Percentiles rank a stretch among this genome's conserved stretches.
phyloP scores from a whole-genome alignment of 1,140 invertebrate species.

The Papilio polytes region DNA sequence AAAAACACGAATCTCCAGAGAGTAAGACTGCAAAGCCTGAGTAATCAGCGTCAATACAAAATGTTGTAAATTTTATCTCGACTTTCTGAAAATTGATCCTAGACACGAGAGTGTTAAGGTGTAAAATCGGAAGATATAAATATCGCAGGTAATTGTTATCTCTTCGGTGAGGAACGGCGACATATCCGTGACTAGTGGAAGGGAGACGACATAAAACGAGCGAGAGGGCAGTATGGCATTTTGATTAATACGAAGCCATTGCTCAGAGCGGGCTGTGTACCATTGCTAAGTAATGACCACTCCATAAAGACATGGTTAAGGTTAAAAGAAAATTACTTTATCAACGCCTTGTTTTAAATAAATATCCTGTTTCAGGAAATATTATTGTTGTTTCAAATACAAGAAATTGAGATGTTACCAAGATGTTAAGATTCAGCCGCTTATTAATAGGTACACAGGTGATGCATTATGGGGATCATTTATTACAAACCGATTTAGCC shows the following conservation, averaged over 20 bases:
- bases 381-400: slow-evolving; percentile 82
- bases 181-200: slow-evolving; percentile 79
- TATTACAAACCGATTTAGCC: slow-evolving; percentile 54
- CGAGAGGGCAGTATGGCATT: slow-evolving; percentile 80
- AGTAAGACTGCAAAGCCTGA: slow-evolving; percentile 81
- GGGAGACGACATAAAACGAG: slow-evolving; percentile 61
- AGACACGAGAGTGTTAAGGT: slow-evolving; percentile 25
- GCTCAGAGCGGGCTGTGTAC: slow-evolving; percentile 83
- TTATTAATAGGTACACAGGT: slow-evolving; percentile 81
- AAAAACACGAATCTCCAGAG: slow-evolving; percentile 80
- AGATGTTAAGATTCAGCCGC: slow-evolving; percentile 79
- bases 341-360: slow-evolving; percentile 84
- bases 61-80: slow-evolving; percentile 48
- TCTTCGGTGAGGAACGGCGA: slow-evolving; percentile 54
- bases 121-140: slow-evolving; percentile 32
- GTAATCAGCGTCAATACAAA: slow-evolving; percentile 50
- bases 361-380: slow-evolving; percentile 84
- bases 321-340: slow-evolving; percentile 84
- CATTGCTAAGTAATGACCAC: slow-evolving; percentile 83
- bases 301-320: slow-evolving; percentile 84
- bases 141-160: slow-evolving; percentile 51
- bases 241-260: slow-evolving; percentile 84
- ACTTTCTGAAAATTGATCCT: slow-evolving; percentile 47
- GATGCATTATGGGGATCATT: slow-evolving; percentile 77
- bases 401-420: slow-evolving; percentile 80